Evolutionary conservation across 2,113 vertebrate species (phyloP), one percentile per base, ranked within the genome.

Genomic region (Baryphthengus martii): DNA sequence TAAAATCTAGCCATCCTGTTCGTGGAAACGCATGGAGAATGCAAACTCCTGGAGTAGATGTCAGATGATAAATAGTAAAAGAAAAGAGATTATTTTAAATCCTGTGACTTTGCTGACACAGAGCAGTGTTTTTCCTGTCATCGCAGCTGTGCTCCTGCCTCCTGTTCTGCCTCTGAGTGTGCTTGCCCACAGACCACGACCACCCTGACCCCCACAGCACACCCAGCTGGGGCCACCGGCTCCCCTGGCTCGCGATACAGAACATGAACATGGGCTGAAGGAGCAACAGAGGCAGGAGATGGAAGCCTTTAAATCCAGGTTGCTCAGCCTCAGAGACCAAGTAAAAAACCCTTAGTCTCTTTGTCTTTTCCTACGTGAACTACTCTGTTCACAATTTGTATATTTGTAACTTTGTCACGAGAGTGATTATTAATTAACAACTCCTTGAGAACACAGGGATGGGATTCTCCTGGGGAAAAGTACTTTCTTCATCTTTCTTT

Each of bases 121-220:
- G 29, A 71, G 28, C 9, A 31, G 37, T 20, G 33, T 49, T 80
- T 80, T 61, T 85, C 28, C 28, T 53, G 21, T 53, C 82, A 45
- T 4, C 5, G 1, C 62, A 81, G 59, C 33, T 49, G 23, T 63
- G 44, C 10, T 76, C 25, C 39, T 67, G 23, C 35, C 72, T 66
- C 31, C 24, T 1, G 0, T 53, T 79, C 35, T 37, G 19, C 13
- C 13, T 5, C 56, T 4, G 1, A 13, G 2, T 3, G 21, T 91
- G 28, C 17, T 73, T 76, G 37, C 19, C 62, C 28, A 74, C 23
- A 0, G 3, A 28, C 11, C 16, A 8, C 17, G 75, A 31, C 44
- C 59, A 68, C 21, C 24, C 9, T 2, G 10, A 84, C 26, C 25
- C 42, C 18, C 74, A 39, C 29, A 66, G 77, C 68, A 56, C 5